phyloP scores from a whole-genome alignment of 2,888 invertebrate genomes.

The Bembecia ichneumoniformis region DNA sequence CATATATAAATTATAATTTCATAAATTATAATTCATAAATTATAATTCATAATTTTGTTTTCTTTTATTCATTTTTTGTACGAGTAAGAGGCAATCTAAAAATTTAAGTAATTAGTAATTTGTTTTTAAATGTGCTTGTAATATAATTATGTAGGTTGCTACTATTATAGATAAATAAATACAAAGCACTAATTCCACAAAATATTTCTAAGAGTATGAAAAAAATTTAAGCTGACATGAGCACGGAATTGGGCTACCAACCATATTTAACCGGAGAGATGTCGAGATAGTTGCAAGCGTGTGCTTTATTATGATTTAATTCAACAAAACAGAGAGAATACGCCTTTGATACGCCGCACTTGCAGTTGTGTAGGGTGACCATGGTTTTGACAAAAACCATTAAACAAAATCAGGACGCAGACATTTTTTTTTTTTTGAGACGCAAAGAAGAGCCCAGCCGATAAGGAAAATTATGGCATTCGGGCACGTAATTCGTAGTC shows the following conservation, averaged over 20 bases:
- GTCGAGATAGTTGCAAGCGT: conserved; percentile 22
- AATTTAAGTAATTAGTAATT: too few relatives aligned
- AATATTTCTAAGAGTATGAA: not conserved
- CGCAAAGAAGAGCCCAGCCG: too few relatives aligned
- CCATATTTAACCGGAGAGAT: conserved; percentile 21
- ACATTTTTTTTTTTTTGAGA: too few relatives aligned
- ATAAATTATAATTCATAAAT: too few relatives aligned
- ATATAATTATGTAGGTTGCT: not conserved
- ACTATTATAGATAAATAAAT: not conserved
- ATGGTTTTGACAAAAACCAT: conserved; percentile 5
- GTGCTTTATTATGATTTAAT: conserved; percentile 68
- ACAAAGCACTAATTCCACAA: not conserved
- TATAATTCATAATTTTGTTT: too few relatives aligned
- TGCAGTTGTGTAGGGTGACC: conserved; percentile 27
- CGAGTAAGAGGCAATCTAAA: too few relatives aligned
- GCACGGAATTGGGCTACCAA: conserved; percentile 29
- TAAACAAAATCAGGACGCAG: not conserved
- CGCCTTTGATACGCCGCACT: conserved; percentile 58
- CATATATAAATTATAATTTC: too few relatives aligned
- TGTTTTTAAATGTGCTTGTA: not conserved
- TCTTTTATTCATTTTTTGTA: too few relatives aligned
- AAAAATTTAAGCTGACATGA: conserved; percentile 28
- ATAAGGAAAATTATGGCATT: too few relatives aligned
- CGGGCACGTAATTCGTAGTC: too few relatives aligned
- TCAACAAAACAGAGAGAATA: conserved; percentile 48